These are phyloP conservation scores for Trogon surrucura DNA, from an alignment of 2,113 vertebrate species.

Conservation along the genomic window DNA sequence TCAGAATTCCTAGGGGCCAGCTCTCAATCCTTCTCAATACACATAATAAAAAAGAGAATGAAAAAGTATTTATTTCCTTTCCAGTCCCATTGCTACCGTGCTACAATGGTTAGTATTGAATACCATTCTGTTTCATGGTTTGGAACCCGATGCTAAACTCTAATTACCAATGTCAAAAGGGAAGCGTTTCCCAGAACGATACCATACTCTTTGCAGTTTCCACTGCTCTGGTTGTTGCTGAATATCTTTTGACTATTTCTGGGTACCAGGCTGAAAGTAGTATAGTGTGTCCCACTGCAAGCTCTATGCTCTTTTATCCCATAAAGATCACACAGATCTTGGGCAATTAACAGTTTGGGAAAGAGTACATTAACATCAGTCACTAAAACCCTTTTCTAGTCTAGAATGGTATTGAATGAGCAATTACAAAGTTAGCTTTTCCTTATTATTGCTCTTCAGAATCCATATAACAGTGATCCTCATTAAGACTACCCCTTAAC, in stretches of 20 bases:
- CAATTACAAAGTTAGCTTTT: background rate
- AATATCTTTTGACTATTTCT: background rate
- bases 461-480: background rate
- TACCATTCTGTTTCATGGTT: background rate
- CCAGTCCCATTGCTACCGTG: background rate
- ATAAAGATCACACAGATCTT: background rate
- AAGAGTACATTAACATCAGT: background rate
- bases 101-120: background rate
- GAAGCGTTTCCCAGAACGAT: background rate
- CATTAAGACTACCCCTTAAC: background rate
- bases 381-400: background rate
- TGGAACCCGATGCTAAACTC: background rate
- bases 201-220: background rate
- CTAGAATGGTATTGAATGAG: background rate
- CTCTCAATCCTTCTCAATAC: constrained; percentile 22
- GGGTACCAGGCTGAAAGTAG: background rate
- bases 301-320: background rate
- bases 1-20: constrained; percentile 48
- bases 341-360: constrained; percentile 1
- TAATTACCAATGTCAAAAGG: constrained; percentile 4
- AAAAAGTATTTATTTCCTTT: constrained; percentile 33
- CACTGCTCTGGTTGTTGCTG: background rate
- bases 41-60: constrained; percentile 34
- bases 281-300: background rate
- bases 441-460: background rate